Evolutionary conservation across 2,113 vertebrate species (phyloP).

Genomic region (Aegypius monachus): DNA sequence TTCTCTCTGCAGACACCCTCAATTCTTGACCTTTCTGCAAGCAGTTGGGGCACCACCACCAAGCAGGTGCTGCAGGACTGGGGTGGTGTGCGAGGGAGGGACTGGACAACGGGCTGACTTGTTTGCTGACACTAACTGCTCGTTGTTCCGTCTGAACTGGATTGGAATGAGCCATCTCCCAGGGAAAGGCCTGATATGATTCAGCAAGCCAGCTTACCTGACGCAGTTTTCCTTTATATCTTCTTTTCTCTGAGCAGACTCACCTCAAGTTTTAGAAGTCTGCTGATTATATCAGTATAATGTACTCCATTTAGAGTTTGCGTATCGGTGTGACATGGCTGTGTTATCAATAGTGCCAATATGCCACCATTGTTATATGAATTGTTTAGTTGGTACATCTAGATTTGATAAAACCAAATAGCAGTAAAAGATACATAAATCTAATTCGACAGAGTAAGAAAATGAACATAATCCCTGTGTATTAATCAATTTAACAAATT

Average conservation of each 20-base stretch:
- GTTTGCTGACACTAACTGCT: background rate
- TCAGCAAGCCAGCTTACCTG: background rate
- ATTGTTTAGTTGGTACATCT: background rate
- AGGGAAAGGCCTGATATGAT: background rate
- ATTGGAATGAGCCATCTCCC: accelerated
- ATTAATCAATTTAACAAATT: background rate
- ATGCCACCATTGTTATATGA: accelerated
- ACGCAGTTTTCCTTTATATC: too few species aligned
- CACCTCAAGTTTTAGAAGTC: background rate
- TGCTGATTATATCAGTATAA: background rate
- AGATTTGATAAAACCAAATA: background rate
- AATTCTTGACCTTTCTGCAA: too few species aligned
- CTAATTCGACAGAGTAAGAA: background rate
- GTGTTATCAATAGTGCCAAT: background rate
- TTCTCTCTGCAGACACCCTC: background rate
- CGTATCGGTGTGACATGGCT: accelerated
- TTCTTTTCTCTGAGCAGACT: background rate
- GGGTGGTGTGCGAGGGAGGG: accelerated
- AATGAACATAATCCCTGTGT: background rate
- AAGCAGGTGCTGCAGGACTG: background rate
- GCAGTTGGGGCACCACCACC: background rate
- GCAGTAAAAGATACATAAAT: background rate
- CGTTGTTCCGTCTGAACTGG: accelerated
- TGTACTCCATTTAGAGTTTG: background rate
- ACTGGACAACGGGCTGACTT: accelerated